Base-by-base conservation (phyloP, 1,140 invertebrate species). In the Aradophagus sp. region DNA sequence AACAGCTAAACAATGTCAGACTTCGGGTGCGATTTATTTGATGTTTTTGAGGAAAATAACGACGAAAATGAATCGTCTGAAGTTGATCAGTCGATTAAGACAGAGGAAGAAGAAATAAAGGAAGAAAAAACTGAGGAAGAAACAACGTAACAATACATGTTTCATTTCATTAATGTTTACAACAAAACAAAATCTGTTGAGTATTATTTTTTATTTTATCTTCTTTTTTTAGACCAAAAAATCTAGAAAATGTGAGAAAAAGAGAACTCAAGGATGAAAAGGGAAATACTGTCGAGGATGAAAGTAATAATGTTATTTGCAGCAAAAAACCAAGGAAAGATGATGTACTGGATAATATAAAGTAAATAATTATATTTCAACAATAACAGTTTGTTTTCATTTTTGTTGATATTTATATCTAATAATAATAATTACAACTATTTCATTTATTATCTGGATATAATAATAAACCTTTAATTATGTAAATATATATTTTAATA, bases 281-380 rank as follows among this genome's bases (percentile, higher is more conserved):
- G n/a, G n/a, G n/a, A n/a, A n/a, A n/a, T n/a, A n/a, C n/a, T n/a
- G n/a, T 15, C 0, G 50, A 48, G 20, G 14, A 34, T 0, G 36
- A 66, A 0, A 36, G 56, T 16, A 4, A 23, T 5, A 34, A 48
- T 0, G 1, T 41, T 0, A 26, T 50, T 19, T 17, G 15, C 6
- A 19, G 35, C 29, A 66, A 66, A 31, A 48, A 8, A 11, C 62
- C 56, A n/a, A 66, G 42, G 41, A 56, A 7, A n/a, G 44, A 56
- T 15, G 11, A 17, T 16, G 17, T 56, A 20, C 20, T 66, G 13
- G 52, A 50, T 20, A 31, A 66, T 48, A 34, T 66, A 1, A 66
- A 66, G 62, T 66, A 10, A 48, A 44, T 48, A 93, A 5, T 36
- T 23, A 5, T 23, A 5, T 5, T 23, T 23, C 8, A 23, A 23